phyloP scores from a whole-genome alignment of 2,797 vertebrate species.

The Vespertilio murinus region DNA sequence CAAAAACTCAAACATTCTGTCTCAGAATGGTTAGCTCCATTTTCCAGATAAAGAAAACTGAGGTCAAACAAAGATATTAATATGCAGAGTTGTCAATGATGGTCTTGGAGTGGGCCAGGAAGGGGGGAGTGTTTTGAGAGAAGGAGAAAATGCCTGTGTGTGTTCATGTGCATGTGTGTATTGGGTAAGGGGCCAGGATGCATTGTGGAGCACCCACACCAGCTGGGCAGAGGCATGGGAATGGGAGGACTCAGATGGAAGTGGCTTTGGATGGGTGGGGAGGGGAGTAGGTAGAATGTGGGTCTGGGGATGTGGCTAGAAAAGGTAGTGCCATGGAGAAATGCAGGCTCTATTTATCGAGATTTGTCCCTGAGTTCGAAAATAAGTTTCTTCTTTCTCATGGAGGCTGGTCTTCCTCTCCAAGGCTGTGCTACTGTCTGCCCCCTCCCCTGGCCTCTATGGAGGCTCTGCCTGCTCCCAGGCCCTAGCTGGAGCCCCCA shows the following conservation, averaged over 20 bases:
- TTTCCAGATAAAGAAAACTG: slow-evolving; percentile 50
- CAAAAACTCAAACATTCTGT: not conserved
- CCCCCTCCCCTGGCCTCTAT: not conserved
- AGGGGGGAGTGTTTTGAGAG: not conserved
- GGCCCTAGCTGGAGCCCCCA: slow-evolving; percentile 46
- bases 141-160: not conserved
- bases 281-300: not conserved
- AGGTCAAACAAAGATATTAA: not conserved
- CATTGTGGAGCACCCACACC: not conserved
- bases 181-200: not conserved
- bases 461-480: slow-evolving; percentile 32
- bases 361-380: slow-evolving; percentile 21
- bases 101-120: not conserved
- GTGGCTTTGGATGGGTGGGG: not conserved
- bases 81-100: not conserved
- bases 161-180: not conserved
- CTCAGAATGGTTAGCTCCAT: slow-evolving; percentile 1
- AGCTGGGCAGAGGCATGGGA: slow-evolving; percentile 3
- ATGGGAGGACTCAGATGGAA: not conserved
- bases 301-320: not conserved
- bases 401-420: slow-evolving; percentile 25
- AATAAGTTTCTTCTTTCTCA: slow-evolving; percentile 50
- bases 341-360: not conserved
- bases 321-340: not conserved
- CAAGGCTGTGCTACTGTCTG: not conserved